Base-by-base conservation (phyloP, 2,797 vertebrate species). In the Myotis planiceps region DNA sequence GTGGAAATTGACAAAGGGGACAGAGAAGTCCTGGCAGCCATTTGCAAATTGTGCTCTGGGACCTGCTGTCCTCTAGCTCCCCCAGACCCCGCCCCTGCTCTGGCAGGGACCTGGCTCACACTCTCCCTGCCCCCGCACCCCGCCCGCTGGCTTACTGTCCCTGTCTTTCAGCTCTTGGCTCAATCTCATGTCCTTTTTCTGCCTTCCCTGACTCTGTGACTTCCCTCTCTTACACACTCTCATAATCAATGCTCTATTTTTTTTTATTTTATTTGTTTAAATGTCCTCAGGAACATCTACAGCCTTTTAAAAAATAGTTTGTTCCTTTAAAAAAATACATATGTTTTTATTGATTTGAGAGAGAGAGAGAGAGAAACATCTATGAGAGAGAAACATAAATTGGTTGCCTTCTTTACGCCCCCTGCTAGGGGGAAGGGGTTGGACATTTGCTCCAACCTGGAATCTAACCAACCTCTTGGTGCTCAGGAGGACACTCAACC, bases 81-180 rank as follows among this genome's bases (percentile, higher is more conserved):
- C 0, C 15, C 37, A 6, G 10, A 39, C 29, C 58, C 32, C 1
- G 1, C 16, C 21, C 6, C 21, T 34, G 29, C 53, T 9, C n/a
- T n/a, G 0, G 5, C 58, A 60, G 60, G 74, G 19, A 13, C 80
- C 55, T 86, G 4, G 21, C 39, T 42, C 27, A 6, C 6, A 8
- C 37, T 3, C 0, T 25, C 76, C n/a, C 71, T 0, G 1, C 6
- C 4, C 34, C 63, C 34, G 32, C 2, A 34, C 18, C 6, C n/a
- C 29, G 16, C 9, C 49, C n/a, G 12, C 29, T 10, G 39, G 58
- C 21, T 80, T 5, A 9, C 2, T 9, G 25, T 9, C 9, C 16
- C 45, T 6, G 19, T n/a, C 32, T 34, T 63, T 86, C 15, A 16
- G 49, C 68, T n/a, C 55, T n/a, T 29, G 47, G 39, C 25, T 92